Evolutionary conservation across 1,140 invertebrate species (phyloP).

Genomic region (Ips nitidus): DNA sequence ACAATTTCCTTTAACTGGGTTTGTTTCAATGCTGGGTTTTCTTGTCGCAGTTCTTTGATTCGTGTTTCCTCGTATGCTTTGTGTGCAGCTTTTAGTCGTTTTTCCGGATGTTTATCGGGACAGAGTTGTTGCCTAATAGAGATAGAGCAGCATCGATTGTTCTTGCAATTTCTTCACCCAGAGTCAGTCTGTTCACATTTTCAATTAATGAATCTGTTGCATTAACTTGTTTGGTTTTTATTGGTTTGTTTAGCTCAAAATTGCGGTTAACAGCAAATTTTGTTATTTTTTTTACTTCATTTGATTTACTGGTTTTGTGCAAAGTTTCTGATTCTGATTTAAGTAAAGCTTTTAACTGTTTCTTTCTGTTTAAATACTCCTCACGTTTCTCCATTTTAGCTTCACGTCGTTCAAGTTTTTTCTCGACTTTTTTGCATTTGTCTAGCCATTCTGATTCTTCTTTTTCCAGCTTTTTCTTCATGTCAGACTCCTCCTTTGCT

Average conservation of each 20-base stretch:
- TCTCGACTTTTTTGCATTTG: slow-evolving; percentile 84
- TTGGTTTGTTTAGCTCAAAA: too few relatives aligned
- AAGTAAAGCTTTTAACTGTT: slow-evolving; percentile 79
- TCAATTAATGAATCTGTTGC: slow-evolving; percentile 71
- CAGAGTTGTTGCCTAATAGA: slow-evolving; percentile 56
- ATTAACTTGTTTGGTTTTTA: slow-evolving; percentile 32
- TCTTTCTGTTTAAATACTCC: slow-evolving; percentile 84
- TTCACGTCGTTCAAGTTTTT: slow-evolving; percentile 90
- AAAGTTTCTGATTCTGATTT: slow-evolving; percentile 81
- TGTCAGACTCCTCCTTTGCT: slow-evolving; percentile 67
- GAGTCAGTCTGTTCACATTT: slow-evolving; percentile 83
- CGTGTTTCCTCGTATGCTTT: slow-evolving; percentile 83
- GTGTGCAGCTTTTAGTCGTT: slow-evolving; percentile 90
- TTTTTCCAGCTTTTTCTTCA: slow-evolving; percentile 68
- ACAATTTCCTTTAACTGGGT: slow-evolving; percentile 82
- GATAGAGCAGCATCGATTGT: slow-evolving; percentile 81
- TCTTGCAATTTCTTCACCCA: slow-evolving; percentile 83
- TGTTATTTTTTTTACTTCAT: too few relatives aligned
- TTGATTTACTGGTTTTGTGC: slow-evolving; percentile 59
- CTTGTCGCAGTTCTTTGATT: slow-evolving; percentile 83
- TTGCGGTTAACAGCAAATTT: too few relatives aligned
- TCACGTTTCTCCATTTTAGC: slow-evolving; percentile 84
- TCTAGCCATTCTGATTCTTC: slow-evolving; percentile 92
- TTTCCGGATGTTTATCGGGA: slow-evolving; percentile 87
- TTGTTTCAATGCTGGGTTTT: slow-evolving; percentile 87